Evolutionary conservation across 2,888 invertebrate species (phyloP), one percentile per base, ranked within the genome.

Genomic region (Stramonita haemastoma): DNA sequence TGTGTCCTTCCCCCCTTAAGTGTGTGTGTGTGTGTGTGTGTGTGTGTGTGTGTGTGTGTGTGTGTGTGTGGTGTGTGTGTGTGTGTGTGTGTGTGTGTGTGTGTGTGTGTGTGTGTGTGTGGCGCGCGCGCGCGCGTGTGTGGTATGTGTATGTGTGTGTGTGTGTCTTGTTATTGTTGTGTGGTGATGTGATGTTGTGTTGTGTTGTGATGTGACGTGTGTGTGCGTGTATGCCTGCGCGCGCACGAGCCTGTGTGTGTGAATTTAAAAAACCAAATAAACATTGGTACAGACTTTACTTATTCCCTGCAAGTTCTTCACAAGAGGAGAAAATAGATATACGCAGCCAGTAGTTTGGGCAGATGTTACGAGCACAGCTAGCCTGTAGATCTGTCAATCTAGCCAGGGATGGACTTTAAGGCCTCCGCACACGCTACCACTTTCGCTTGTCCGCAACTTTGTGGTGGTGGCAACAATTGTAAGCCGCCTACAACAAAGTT

Each of bases 211-310:
- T 15, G 19, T 60, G 60, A n/a, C 26, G 77, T n/a, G 77, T 77
- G 77, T n/a, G 77, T 77, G 77, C n/a, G 77, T 77, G n/a, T n/a
- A n/a, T 77, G 77, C n/a, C 19, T 77, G 11, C n/a, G 77, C n/a
- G 77, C n/a, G 77, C n/a, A n/a, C n/a, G 77, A 4, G n/a, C 26
- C 19, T 73, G 73, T 73, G 73, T 73, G 73, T 73, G 73, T 73
- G 73, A 22, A 26, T 73, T 15, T 73, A 26, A 22, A n/a, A 26
- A 22, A 26, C 26, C n/a, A 26, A 22, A 26, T 73, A 26, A 22
- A 26, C 26, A 26, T 73, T 15, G 13, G 73, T 73, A 26, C 26
- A 26, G 13, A 26, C 26, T 15, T 73, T 15, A 22, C 19, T 73
- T 15, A 22, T 15, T 73, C 19, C 26, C 19, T 73, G 73, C 26